Evolutionary conservation across 2,113 vertebrate species (phyloP), one percentile per base, ranked within the genome.

Genomic region (Chlorocebus sabaeus): DNA sequence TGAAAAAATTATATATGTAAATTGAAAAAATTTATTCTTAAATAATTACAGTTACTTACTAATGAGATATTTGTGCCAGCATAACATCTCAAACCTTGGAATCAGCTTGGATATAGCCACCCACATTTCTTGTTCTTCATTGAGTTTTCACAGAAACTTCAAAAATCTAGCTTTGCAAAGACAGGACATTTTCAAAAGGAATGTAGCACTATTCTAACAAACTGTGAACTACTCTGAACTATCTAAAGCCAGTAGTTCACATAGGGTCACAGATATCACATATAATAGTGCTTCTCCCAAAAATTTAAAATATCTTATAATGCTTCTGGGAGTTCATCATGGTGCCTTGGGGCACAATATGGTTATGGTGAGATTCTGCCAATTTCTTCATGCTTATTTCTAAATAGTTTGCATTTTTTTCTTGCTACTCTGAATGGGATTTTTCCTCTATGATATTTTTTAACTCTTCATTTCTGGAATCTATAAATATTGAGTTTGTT

Each of bases 321-420:
- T 61, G 38, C 22, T 40, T 55, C 64, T 89, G 64, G 22, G 5
- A n/a, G 8, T 85, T 97, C 72, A 89, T 35, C 43, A 20, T 89
- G 92, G 67, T n/a, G 6, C 67, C 32, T 70, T 76, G 64, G 7
- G 57, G 17, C 9, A 48, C 18, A 35, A 22, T 89, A 11, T 72
- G 18, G 52, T 32, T 76, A 57, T 45, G 25, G 25, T 67, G 32
- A 61, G 30, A 72, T 61, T 91, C 81, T 93, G 72, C 76, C 43
- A 25, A 25, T 73, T 95, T 95, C 17, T 89, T 48, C 25, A 48
- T 90, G 45, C 83, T 87, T 93, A 32, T 68, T 76, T 52, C 25
- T 96, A 79, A 82, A 67, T 87, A 76, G 43, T 96, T 95, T 93
- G 35, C 20, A 45, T 61, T 70, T 97, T 97, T 90, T 94, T 70